Evolutionary conservation across 2,797 vertebrate species (phyloP).

Genomic region (Onychomys torridus): DNA sequence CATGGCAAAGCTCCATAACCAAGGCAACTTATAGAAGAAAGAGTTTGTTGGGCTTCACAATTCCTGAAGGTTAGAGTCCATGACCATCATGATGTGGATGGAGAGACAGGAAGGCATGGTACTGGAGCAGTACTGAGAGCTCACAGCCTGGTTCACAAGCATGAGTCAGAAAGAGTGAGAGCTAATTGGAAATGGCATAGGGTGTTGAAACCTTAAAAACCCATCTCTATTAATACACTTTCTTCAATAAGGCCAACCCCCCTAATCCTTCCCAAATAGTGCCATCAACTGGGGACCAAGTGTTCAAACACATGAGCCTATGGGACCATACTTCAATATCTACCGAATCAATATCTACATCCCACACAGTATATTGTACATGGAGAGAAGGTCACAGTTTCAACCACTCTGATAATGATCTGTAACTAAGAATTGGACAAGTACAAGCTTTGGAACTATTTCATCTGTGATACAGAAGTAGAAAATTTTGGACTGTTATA

Average conservation of each 20-base stretch:
- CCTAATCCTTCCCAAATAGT: not conserved
- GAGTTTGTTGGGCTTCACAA: not conserved
- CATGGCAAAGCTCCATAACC: not conserved
- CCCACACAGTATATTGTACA: not conserved
- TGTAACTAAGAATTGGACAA: not conserved
- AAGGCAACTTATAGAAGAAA: not conserved
- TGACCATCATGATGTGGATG: not conserved
- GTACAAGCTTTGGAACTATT: not conserved
- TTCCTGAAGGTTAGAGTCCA: not conserved
- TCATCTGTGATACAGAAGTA: not conserved
- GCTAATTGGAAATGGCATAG: not conserved
- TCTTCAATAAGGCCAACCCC: not conserved
- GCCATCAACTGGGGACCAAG: not conserved
- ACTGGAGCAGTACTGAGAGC: not conserved
- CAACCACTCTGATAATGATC: too few species aligned
- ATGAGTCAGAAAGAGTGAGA: not conserved
- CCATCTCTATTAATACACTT: fast-evolving
- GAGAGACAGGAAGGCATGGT: too few species aligned
- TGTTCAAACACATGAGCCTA: not conserved
- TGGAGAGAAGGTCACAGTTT: not conserved
- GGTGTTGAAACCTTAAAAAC: not conserved
- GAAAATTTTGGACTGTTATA: not conserved
- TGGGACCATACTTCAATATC: not conserved
- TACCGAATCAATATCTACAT: not conserved
- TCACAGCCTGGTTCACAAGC: not conserved